Base-by-base conservation (phyloP, 2,888 invertebrate genomes). In the Congeria kusceri region DNA sequence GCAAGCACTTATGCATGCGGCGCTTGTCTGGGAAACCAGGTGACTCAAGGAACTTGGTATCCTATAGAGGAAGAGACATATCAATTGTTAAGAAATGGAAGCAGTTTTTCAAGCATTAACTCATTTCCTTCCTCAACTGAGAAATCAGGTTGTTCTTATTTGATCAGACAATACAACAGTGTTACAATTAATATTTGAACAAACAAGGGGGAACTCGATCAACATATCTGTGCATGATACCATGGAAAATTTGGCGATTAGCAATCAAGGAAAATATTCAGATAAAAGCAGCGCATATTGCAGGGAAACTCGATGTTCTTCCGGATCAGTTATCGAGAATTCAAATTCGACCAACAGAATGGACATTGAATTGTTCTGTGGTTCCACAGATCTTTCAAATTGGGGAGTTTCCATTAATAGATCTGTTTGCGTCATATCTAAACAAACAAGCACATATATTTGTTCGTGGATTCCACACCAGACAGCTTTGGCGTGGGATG, bases 131-230 rank as follows among this genome's bases (percentile, higher is more conserved):
- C 32, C 32, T 7, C 32, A 32, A 32, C 9, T 32, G 32, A 32
- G 32, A 32, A 32, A 32, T 32, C 32, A 32, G 32, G 32, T 13
- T 23, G 77, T 84, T 18, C 27, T 77, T 39, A 70, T 84, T 46
- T 15, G 69, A 23, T 70, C 72, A 18, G 79, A 81, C 78, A 81
- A 70, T 23, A 65, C 73, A 5, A 77, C 79, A 18, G 76, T 79
- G 13, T 66, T 79, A 7, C 32, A 32, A 7, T 1, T 73, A 77
- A 23, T 79, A 73, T 32, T 46, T 84, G 3, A 68, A 74, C 71
- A 79, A 77, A 57, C 84, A 79, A 49, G 81, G 74, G 13, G 76
- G 84, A 3, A 84, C 79, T 11, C 47, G 49, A 25, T 79, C 81
- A 7, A 68, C 65, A 5, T 44, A 32, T 5, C 61, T 78, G 15